Conservation (phyloP, 2,113 vertebrate species). For the Mormoops blainvillei region DNA sequence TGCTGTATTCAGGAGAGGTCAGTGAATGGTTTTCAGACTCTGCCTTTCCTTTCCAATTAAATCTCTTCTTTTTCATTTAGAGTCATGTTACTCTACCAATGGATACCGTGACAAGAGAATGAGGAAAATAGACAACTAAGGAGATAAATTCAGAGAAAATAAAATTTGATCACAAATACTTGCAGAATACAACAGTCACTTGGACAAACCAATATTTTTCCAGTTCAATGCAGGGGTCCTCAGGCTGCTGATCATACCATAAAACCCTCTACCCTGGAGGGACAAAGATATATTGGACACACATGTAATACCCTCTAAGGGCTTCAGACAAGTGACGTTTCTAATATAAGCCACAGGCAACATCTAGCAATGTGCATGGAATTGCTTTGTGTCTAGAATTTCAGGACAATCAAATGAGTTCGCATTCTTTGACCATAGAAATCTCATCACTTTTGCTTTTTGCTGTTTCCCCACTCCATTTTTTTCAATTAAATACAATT, state of each 20-base stretch:
- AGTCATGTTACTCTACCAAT: slow-evolving; percentile 15
- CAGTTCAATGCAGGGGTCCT: slow-evolving; percentile 43
- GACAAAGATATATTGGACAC: slow-evolving; percentile 64
- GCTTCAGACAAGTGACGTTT: slow-evolving; percentile 54
- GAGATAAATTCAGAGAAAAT: slow-evolving; percentile 38
- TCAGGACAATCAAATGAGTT: slow-evolving; percentile 77
- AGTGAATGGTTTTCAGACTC: not conserved
- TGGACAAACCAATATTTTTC: slow-evolving; percentile 68
- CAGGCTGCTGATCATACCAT: slow-evolving; percentile 54
- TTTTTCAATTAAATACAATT: slow-evolving; percentile 63
- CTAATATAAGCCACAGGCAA: slow-evolving; percentile 73
- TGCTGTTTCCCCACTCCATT: slow-evolving; percentile 36
- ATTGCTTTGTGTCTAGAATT: slow-evolving; percentile 72
- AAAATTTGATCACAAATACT: slow-evolving; percentile 49
- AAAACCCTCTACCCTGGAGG: slow-evolving; percentile 62
- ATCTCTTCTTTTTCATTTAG: slow-evolving; percentile 47
- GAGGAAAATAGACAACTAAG: not conserved
- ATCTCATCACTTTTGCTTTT: slow-evolving; percentile 73
- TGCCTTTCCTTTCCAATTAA: slow-evolving; percentile 5
- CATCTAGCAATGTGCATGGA: slow-evolving; percentile 57
- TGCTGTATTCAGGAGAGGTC: not conserved
- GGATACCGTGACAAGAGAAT: not conserved
- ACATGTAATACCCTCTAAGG: slow-evolving; percentile 65
- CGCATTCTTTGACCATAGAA: slow-evolving; percentile 52
- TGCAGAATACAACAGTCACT: slow-evolving; percentile 25